Evolutionary conservation across 2,888 invertebrate genomes (phyloP), one percentile per base, ranked within the genome.

Genomic region (Plebejus anna): DNA sequence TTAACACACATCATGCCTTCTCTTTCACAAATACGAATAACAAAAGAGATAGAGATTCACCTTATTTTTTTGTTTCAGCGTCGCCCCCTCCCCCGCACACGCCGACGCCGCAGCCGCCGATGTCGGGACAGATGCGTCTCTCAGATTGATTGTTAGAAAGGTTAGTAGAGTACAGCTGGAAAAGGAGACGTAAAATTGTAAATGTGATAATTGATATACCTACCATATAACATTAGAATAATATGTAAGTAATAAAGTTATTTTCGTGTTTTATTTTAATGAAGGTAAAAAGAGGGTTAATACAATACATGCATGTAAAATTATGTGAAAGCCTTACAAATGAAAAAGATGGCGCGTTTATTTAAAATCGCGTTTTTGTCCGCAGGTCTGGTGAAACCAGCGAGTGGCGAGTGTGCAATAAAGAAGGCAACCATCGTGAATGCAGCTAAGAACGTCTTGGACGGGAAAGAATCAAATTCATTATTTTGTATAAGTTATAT

Each of bases 41-140:
- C 51, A 9, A 55, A 55, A 55, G 1, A 55, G 51, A 55, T 55
- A 9, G 47, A 47, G 9, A 7, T 2, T 47, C 9, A 47, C 51
- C 16, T 55, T 55, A 55, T 3, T 55, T 16, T 13, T 16, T 16
- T 55, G 13, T 51, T 51, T 78, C 84, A 93, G 92, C 93, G 76
- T 94, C 94, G 78, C 94, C 94, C 78, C 94, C 94, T 81, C 94
- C 94, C 78, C 91, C 94, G 81, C 94, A 92, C 83, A 94, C 94
- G 75, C 94, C 94, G 77, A 94, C 94, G 82, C 94, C 94, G 78
- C 94, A 92, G 83, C 93, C 92, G 80, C 91, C 89, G 84, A 88
- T 92, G 91, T 86, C 91, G 79, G 86, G 88, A 77, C 89, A 88
- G 84, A 87, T 92, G 90, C 93, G 92, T 80, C 89, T 93, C 78